phyloP scores from a whole-genome alignment of 2,113 vertebrate genomes.

The Meriones unguiculatus region DNA sequence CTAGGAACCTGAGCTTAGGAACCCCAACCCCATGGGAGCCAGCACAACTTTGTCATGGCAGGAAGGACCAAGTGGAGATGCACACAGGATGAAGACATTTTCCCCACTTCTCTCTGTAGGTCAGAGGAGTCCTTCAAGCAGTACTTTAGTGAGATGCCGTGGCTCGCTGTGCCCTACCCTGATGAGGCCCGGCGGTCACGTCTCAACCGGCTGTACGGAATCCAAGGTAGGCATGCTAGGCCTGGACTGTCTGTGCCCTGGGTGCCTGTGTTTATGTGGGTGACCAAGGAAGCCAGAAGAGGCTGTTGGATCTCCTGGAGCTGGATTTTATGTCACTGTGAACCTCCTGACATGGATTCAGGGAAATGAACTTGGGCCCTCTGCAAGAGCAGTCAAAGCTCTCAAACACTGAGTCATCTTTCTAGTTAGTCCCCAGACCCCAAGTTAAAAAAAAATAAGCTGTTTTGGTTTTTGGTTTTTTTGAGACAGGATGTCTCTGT shows the following conservation, averaged over 20 bases:
- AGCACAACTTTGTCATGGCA: not conserved
- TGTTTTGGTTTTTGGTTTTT: not conserved
- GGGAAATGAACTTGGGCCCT: too few relatives aligned
- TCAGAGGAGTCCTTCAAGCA: slow-evolving; percentile 99
- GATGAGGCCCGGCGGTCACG: slow-evolving; percentile 95
- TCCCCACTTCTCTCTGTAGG: slow-evolving; percentile 83
- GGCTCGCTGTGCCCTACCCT: slow-evolving; percentile 95
- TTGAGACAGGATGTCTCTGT: not conserved
- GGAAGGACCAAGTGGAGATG: not conserved
- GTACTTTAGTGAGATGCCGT: slow-evolving; percentile 99
- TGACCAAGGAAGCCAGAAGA: too few relatives aligned
- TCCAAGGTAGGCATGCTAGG: slow-evolving; percentile 92
- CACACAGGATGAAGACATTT: not conserved
- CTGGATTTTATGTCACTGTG: too few relatives aligned
- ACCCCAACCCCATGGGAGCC: accelerated
- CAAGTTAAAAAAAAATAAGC: not conserved
- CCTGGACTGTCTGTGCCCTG: accelerated
- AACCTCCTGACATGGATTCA: too few relatives aligned
- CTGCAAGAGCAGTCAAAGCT: too few relatives aligned
- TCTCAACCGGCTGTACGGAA: slow-evolving; percentile 97
- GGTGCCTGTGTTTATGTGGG: not conserved
- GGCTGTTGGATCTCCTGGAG: too few relatives aligned
- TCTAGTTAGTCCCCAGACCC: too few relatives aligned
- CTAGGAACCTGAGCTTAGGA: not conserved
- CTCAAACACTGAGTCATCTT: too few relatives aligned